These are phyloP conservation scores for Dynastes maya DNA, from an alignment of 2,888 invertebrate species.

Conservation along the genomic window DNA sequence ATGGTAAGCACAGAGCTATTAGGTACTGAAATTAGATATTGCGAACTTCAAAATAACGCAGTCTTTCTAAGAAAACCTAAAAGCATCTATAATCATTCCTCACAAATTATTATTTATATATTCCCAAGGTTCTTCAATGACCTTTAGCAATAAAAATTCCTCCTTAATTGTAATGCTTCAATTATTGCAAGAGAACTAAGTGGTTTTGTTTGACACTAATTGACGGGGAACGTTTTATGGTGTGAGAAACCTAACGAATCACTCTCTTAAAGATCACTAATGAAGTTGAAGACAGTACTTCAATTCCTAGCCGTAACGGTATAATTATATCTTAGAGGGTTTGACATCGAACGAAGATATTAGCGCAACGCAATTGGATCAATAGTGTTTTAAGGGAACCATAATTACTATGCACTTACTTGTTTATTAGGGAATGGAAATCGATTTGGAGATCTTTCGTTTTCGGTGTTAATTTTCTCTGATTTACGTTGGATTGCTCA, in stretches of 20 bases:
- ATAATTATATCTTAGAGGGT: conserved; percentile 31
- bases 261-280: conserved; percentile 13
- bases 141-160: neutral
- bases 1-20: no score
- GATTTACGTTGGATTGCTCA: no score
- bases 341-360: conserved; percentile 27
- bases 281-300: conserved; percentile 33
- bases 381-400: conserved; percentile 29
- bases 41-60: no score
- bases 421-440: conserved; percentile 16
- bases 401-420: conserved; percentile 34
- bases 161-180: conserved; percentile 13
- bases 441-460: conserved; percentile 11
- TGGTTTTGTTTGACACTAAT: conserved; percentile 38
- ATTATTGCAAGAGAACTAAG: conserved; percentile 34
- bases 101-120: no score
- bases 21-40: no score
- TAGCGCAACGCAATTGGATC: conserved; percentile 32
- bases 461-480: conserved; percentile 7
- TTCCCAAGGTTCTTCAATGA: neutral
- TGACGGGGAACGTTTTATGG: conserved; percentile 24
- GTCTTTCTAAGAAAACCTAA: no score
- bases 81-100: no score
- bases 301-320: conserved; percentile 16
- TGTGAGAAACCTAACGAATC: conserved; percentile 22